Base-by-base conservation (phyloP, 92 coral and sea anemone species). In the Scolanthus callimorphus region DNA sequence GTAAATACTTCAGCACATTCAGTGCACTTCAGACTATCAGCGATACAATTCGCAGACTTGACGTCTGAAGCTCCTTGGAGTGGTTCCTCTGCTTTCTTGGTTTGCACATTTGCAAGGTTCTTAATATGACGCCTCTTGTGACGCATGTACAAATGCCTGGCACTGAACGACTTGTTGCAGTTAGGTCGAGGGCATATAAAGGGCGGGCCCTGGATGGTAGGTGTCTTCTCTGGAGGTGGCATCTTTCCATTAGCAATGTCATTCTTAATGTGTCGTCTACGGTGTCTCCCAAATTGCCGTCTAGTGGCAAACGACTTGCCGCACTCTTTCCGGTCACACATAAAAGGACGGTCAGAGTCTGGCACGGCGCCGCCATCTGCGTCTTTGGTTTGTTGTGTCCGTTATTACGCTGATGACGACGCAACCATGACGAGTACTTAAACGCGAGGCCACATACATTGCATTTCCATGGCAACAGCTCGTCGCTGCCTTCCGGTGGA, bases 371-470 rank as follows among this genome's bases (percentile, higher is more conserved):
- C 43, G 44, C 57, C n/a, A 19, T 41, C 27, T 43, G 44, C 10
- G 52, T 61, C 17, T 28, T 57, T 11, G 51, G 9, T 15, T 34
- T 15, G 15, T 15, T 15, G 27, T 68, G 75, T 25, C 24, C 44
- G 57, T 55, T 68, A 20, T 55, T 68, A 45, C 54, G 37, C 55
- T 68, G 75, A 43, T 68, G 75, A 41, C 75, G 43, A 29, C 23
- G 52, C 0, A 68, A 61, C 75, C 75, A 68, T 9, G 75, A 68
- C n/a, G 41, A 20, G 20, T 41, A 68, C 37, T 25, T 43, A 38
- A 68, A 68, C 17, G 55, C 31, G 0, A 68, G 48, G 20, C 75
- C 75, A 57, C 75, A 68, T 17, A 55, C 64, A 8, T 60, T 57
- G 28, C 75, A 68, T 2, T 54, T 61, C 75, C 75, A 68, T 26